A percentile compares a stretch with the other conserved stretches of the same genome.
Evolutionary conservation across 1,140 invertebrate genomes (phyloP).

Genomic region (Dryas iulia): DNA sequence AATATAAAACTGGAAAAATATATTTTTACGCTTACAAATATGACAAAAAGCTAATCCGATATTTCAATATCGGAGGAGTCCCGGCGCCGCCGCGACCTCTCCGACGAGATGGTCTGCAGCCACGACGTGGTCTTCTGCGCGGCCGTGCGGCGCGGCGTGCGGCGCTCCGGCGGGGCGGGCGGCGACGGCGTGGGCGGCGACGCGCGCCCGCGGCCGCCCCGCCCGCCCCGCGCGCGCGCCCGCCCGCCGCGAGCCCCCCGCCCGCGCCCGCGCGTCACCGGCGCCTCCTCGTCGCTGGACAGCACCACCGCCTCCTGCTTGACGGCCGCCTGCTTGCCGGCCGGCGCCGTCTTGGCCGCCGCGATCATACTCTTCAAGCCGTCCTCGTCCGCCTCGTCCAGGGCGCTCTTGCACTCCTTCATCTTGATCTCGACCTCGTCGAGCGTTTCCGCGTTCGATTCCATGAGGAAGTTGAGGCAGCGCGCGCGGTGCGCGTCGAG

Average conservation of each 20-base stretch:
- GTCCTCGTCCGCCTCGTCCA: conserved; percentile 56
- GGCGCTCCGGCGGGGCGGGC: conserved; percentile 44
- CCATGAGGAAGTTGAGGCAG: conserved; percentile 56
- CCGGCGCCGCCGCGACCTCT: conserved; percentile 41
- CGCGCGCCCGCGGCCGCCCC: conserved; percentile 12
- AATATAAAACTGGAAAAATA: too few relatives aligned
- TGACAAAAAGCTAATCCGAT: conserved; percentile 46
- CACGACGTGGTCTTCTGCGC: conserved; percentile 46
- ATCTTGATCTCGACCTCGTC: conserved; percentile 59
- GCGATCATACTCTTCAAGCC: conserved; percentile 44
- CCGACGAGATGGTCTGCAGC: conserved; percentile 46
- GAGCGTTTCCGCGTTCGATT: conserved; percentile 63
- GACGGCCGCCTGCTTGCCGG: conserved; percentile 26
- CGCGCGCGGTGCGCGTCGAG: conserved; percentile 58
- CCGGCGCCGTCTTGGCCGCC: conserved; percentile 28
- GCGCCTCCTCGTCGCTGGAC: conserved; percentile 37
- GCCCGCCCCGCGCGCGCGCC: conserved; percentile 21
- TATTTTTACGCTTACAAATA: not conserved
- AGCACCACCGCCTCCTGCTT: conserved; percentile 35
- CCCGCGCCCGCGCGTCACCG: conserved; percentile 33
- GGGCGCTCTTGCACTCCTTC: conserved; percentile 47
- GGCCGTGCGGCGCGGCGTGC: conserved; percentile 48
- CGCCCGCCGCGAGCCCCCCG: conserved; percentile 28
- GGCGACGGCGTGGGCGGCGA: conserved; percentile 22
- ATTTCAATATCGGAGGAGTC: conserved; percentile 59